Evolutionary conservation across 2,113 vertebrate genomes (phyloP), one percentile per base, ranked within the genome.

Genomic region (Menidia beryllina): DNA sequence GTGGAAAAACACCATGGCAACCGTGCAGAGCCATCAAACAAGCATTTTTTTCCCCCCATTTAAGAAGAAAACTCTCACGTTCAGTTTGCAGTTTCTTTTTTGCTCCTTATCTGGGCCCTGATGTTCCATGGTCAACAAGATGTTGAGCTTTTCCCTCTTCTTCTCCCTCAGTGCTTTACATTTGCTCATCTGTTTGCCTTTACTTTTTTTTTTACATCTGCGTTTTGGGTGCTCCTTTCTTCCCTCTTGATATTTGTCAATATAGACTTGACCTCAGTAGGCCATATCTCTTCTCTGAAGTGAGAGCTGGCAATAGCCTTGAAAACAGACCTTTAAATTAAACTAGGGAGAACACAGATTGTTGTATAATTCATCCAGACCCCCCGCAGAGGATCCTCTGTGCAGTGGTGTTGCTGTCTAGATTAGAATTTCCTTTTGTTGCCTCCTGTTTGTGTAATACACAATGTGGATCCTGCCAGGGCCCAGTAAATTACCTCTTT

Each of bases 381-480:
- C 83, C 90, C 92, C 93, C 25, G 84, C 84, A 4, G 89, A 90
- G 92, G 75, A 88, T 85, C 84, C 82, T 83, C 85, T 74, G 80
- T 86, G 87, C 88, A 71, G 74, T 77, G 77, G 56, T 86, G 88
- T 91, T 92, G 88, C 88, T 69, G 85, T 91, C 92, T 90, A 88
- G 88, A 92, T 93, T 91, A 91, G 88, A 91, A 92, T 92, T 93
- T 93, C 87, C 90, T 92, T 93, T 93, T 93, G 91, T 92, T 92
- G 85, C 87, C 52, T 81, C 85, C 80, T 92, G 92, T 93, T 93
- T 93, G 89, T 91, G 91, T 81, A 82, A 92, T 75, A 90, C 91
- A 89, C 90, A 92, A 90, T 86, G 90, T 91, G 86, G 90, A 91
- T 91, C 87, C 90, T 92, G 83, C 85, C 82, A 90, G 83, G 85